A percentile compares a stretch with the other conserved stretches of the same genome.
Conservation (phyloP, 2,888 invertebrate genomes). For the Diadromus collaris region DNA sequence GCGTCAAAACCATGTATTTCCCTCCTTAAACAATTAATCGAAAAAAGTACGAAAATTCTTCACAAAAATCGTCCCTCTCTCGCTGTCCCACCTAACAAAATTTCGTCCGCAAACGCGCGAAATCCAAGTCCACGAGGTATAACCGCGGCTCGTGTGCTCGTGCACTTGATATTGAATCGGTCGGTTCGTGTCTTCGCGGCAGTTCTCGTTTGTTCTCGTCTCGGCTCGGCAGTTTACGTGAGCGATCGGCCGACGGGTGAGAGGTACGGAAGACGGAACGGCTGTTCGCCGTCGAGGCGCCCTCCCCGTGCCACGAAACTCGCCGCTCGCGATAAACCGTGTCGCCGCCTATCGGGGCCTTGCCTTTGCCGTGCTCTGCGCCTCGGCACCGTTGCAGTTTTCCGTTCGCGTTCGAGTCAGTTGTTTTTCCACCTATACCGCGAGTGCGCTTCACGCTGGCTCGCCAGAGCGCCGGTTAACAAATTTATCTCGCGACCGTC, state of each 20-base stretch:
- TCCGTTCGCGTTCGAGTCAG: conserved; percentile 75
- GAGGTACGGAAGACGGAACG: conserved; percentile 63
- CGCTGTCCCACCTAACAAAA: not conserved
- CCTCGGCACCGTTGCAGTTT: conserved; percentile 58
- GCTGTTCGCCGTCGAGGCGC: conserved; percentile 41
- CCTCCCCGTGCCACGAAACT: conserved; percentile 13
- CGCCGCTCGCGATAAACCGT: conserved; percentile 68
- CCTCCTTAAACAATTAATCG: no score
- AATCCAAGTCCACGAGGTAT: conserved; percentile 56
- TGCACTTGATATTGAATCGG: conserved; percentile 75
- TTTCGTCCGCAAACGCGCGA: conserved; percentile 5
- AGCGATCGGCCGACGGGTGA: conserved; percentile 64
- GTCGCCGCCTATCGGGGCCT: conserved; percentile 72
- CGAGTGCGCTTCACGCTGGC: conserved; percentile 70
- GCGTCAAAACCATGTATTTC: no score
- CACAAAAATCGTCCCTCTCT: not conserved
- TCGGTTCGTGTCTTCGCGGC: conserved; percentile 47
- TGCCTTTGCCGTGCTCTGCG: conserved; percentile 58
- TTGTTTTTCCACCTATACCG: conserved; percentile 76
- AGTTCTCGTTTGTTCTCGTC: conserved; percentile 59
- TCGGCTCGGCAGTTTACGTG: conserved; percentile 58
- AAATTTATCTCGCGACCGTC: not conserved
- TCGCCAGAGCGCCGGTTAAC: conserved; percentile 55
- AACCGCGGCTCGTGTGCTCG: conserved; percentile 63
- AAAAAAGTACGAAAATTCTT: not conserved